Conservation (phyloP, 2,113 vertebrate genomes). For the Nematolebias whitei region DNA sequence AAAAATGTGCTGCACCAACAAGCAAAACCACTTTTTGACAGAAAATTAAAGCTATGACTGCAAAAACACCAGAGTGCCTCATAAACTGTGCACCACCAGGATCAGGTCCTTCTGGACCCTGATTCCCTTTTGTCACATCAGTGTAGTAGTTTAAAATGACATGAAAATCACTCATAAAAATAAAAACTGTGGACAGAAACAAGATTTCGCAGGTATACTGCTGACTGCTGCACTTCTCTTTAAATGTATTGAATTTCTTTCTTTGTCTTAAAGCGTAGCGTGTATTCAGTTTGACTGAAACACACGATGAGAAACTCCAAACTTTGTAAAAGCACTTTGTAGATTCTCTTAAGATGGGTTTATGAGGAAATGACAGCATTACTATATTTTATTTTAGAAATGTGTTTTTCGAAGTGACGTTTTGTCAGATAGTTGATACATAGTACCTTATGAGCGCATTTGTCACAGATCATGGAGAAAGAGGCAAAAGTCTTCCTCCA, state of each 20-base stretch:
- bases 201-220: background rate
- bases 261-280: background rate
- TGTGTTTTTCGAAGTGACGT: no score
- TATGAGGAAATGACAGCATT: background rate
- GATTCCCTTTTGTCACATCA: slow-evolving; percentile 7
- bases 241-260: background rate
- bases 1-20: background rate
- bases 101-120: slow-evolving; percentile 3
- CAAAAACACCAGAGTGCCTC: background rate
- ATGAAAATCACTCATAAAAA: background rate
- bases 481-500: no score
- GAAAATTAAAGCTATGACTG: background rate
- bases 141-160: background rate
- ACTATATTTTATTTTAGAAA: background rate
- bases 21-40: background rate
- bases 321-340: background rate
- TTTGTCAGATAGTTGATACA: no score
- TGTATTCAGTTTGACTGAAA: background rate
- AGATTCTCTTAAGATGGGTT: background rate
- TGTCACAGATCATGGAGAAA: no score
- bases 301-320: background rate
- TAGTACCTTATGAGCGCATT: no score
- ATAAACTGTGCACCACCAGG: background rate
- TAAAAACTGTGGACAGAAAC: background rate
- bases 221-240: slow-evolving; percentile 1